Evolutionary conservation across 2,797 vertebrate genomes (phyloP), one percentile per base, ranked within the genome.

Genomic region (Betta splendens): DNA sequence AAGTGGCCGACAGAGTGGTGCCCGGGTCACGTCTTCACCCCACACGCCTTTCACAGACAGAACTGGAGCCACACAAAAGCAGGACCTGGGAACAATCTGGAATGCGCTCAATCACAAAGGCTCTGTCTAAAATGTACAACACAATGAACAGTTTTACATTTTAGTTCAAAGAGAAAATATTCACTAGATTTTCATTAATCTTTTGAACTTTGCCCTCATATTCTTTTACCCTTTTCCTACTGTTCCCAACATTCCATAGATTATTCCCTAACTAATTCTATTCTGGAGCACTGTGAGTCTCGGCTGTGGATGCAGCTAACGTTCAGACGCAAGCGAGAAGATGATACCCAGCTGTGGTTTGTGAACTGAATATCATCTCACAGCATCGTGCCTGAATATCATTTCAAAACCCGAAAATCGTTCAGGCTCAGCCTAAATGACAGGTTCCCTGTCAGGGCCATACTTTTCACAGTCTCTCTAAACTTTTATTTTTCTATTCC

Each of bases 281-380:
- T 22, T 43, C 39, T 46, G 10, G 10, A 10, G n/a, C 47, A 48
- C 6, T 56, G 26, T 40, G 23, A 36, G 54, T 51, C 54, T 26
- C 33, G n/a, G n/a, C 58, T 37, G 38, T 28, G 11, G 25, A 42
- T 21, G 15, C 29, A 56, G 29, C 22, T 7, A 13, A 20, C 26
- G 31, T 52, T 62, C 40, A 46, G 13, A 46, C 21, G 37, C 44
- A 37, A 43, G 12, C 29, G 35, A 66, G 69, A 79, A 53, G 9
- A 63, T 29, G 37, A 64, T 64, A 61, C 66, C 63, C 33, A 52
- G 29, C 36, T 23, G 37, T 49, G 70, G 62, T 32, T 36, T 65
- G 43, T 46, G 44, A 68, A 55, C 37, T 47, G 51, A 62, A 73
- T 62, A 32, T 60, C 56, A 63, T 60, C 42, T 64, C 53, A 46